Conservation (phyloP, 2,113 vertebrate genomes). For the Octodon degus region DNA sequence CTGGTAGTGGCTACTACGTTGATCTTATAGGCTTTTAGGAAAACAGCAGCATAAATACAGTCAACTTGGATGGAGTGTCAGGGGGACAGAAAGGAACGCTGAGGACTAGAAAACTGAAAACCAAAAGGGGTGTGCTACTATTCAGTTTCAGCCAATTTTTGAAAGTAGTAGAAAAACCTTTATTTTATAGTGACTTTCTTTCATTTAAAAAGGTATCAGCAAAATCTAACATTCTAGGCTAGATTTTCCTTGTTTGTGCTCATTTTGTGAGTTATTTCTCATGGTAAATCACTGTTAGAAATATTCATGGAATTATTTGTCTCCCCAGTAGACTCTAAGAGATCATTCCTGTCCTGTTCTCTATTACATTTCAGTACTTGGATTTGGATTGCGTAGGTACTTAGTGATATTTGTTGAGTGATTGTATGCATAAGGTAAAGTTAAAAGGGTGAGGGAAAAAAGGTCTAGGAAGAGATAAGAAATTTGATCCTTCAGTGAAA, state of each 20-base stretch:
- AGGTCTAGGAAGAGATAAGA: conserved; percentile 41
- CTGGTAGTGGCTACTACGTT: not conserved
- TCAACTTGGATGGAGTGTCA: not conserved
- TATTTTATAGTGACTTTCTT: conserved; percentile 33
- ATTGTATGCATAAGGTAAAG: not conserved
- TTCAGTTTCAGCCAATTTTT: not conserved
- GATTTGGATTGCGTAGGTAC: not conserved
- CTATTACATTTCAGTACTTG: not conserved
- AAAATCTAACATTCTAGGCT: not conserved
- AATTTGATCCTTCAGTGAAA: conserved; percentile 14
- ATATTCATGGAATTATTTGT: not conserved
- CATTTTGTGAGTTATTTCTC: not conserved
- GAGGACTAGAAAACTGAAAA: conserved; percentile 29
- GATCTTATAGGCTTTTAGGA: not conserved
- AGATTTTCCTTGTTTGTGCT: not conserved
- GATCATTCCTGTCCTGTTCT: not conserved
- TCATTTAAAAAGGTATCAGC: not conserved
- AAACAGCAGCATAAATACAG: not conserved
- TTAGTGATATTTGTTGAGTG: conserved; percentile 20
- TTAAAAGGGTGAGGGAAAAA: not conserved
- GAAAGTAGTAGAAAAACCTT: not conserved
- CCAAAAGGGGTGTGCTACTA: not conserved
- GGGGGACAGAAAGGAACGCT: not conserved
- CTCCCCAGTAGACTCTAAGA: not conserved
- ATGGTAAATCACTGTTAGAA: not conserved